Percentiles rank a stretch among this genome's conserved stretches.
phyloP scores from a whole-genome alignment of 2,113 vertebrate genomes.

The Labeo rohita region DNA sequence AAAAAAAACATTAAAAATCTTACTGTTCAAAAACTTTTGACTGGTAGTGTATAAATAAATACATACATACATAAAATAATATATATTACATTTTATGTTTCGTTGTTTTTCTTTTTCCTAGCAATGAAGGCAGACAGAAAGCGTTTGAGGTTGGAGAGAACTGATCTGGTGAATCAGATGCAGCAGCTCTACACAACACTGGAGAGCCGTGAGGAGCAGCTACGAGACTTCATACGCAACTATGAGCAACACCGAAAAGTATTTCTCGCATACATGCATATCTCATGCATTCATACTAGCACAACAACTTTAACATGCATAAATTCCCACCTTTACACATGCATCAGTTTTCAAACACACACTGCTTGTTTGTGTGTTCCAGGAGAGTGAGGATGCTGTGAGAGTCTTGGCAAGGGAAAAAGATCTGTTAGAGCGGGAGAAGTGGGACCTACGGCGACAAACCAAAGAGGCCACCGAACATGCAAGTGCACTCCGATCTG shows the following conservation, averaged over 20 bases:
- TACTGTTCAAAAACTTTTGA: no score
- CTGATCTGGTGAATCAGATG: conserved; percentile 97
- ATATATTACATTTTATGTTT: background rate
- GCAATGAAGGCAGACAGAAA: conserved; percentile 98
- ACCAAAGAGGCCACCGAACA: conserved; percentile 97
- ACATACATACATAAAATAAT: no score
- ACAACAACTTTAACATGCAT: background rate
- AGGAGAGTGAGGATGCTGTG: conserved; percentile 98
- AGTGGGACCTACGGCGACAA: conserved; percentile 95
- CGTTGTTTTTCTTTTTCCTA: conserved; percentile 56
- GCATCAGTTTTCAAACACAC: background rate
- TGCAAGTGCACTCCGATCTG: conserved; percentile 86
- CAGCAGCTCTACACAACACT: conserved; percentile 97
- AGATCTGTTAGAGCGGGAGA: conserved; percentile 93
- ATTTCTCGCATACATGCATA: conserved; percentile 34
- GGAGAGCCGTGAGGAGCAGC: conserved; percentile 97
- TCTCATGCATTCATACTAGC: background rate
- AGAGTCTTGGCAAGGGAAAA: conserved; percentile 95
- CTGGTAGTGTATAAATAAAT: no score
- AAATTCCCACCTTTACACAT: background rate
- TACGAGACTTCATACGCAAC: conserved; percentile 97
- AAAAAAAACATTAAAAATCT: no score
- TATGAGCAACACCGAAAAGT: conserved; percentile 98
- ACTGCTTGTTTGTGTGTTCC: background rate
- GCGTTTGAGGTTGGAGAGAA: conserved; percentile 93